Evolutionary conservation across 2,888 invertebrate species (phyloP).

Genomic region (Diaperis boleti): DNA sequence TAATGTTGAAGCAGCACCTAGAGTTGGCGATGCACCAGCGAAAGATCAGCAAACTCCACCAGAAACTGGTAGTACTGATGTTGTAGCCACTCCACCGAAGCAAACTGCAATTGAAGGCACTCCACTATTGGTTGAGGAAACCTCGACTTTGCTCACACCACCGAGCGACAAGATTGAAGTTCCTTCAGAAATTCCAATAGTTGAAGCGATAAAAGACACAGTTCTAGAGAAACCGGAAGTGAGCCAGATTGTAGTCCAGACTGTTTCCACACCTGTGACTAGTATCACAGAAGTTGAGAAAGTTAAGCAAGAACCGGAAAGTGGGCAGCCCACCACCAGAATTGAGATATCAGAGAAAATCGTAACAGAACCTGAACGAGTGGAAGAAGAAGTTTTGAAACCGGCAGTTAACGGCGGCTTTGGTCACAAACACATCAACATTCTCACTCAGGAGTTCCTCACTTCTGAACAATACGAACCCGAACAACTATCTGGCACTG

Average conservation of each 20-base stretch:
- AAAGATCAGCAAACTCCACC: slow-evolving; percentile 46
- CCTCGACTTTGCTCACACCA: background rate
- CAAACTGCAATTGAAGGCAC: background rate
- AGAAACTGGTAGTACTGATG: slow-evolving; percentile 23
- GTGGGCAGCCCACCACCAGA: slow-evolving; percentile 4
- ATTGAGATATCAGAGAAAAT: slow-evolving; percentile 44
- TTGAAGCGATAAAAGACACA: slow-evolving; percentile 19
- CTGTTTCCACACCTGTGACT: slow-evolving; percentile 11
- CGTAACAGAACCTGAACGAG: slow-evolving; percentile 42
- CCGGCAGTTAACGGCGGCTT: slow-evolving; percentile 30
- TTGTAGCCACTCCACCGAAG: slow-evolving; percentile 34
- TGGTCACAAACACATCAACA: slow-evolving; percentile 17
- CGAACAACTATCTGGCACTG: background rate
- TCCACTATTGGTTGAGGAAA: slow-evolving; percentile 1
- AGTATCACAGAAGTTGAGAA: slow-evolving; percentile 24
- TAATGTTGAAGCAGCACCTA: slow-evolving; percentile 60
- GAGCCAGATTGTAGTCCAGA: slow-evolving; percentile 10
- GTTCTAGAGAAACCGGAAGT: slow-evolving; percentile 21
- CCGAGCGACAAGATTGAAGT: background rate
- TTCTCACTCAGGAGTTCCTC: slow-evolving; percentile 46
- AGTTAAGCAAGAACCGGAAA: slow-evolving; percentile 7
- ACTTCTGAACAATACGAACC: slow-evolving; percentile 42
- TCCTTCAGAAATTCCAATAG: slow-evolving; percentile 1
- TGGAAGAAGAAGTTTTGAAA: slow-evolving; percentile 36
- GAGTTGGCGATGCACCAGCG: slow-evolving; percentile 52